Evolutionary conservation across 2,113 vertebrate genomes (phyloP).

Genomic region (Miniopterus natalensis): DNA sequence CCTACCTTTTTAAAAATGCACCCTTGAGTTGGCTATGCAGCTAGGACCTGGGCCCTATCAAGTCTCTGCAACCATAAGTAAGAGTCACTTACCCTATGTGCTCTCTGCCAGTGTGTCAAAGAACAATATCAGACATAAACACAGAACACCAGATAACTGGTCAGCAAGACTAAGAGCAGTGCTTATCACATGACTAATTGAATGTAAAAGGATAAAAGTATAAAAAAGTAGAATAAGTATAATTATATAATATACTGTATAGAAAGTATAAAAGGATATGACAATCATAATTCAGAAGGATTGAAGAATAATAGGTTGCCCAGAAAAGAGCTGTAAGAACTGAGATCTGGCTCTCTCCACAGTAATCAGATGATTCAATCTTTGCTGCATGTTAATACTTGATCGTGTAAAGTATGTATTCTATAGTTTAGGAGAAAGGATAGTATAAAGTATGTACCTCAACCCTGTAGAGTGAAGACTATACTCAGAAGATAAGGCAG

Average conservation of each 20-base stretch:
- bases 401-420: background rate
- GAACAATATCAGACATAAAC: background rate
- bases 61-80: background rate
- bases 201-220: slow-evolving; percentile 18
- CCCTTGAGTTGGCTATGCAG: background rate
- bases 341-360: background rate
- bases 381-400: slow-evolving; percentile 18
- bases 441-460: background rate
- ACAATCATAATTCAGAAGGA: slow-evolving; percentile 14
- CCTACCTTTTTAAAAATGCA: background rate
- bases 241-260: background rate
- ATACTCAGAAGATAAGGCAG: background rate
- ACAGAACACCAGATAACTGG: background rate
- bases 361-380: background rate
- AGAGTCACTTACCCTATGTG: background rate
- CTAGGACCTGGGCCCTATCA: background rate
- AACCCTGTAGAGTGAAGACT: background rate
- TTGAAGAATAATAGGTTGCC: background rate
- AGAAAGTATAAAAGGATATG: slow-evolving; percentile 17
- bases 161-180: background rate
- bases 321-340: background rate
- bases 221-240: background rate
- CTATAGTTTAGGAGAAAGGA: background rate
- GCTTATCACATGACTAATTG: background rate
- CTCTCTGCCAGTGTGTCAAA: background rate